Evolutionary conservation across 2,113 vertebrate genomes (phyloP), one percentile per base, ranked within the genome.

Genomic region (Scomber japonicus): DNA sequence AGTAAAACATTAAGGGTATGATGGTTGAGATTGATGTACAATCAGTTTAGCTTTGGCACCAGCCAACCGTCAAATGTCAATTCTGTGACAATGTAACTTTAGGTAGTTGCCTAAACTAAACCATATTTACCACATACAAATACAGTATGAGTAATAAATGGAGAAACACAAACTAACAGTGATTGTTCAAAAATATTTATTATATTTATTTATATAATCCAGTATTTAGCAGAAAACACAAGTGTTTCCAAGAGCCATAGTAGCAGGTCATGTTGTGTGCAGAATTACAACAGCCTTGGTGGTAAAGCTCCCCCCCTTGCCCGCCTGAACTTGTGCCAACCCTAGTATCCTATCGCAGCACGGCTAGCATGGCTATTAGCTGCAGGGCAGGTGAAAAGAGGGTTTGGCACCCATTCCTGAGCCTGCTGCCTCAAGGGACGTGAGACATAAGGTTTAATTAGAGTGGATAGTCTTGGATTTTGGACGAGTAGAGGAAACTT

Each of bases 201-300:
- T 21, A 21, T 21, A 21, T 21, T 21, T 21, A 21, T 21, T 21
- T 21, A 21, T 21, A 21, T 50, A 35, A 73, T 6, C 31, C 27
- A 44, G 56, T n/a, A 5, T 31, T 31, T 59, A 70, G 6, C 48
- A 16, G 7, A 70, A 40, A 40, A 40, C 35, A 40, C 35, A 40
- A 79, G 35, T 27, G 15, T 67, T 73, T 81, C 54, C 60, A 40
- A 69, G 49, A 13, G 3, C 31, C 44, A 61, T 44, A 64, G 78
- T 55, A 67, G 72, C 72, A 78, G 16, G 46, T 77, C 71, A 71
- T 78, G 82, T 78, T 82, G 86, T 86, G 81, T 81, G 70, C 59
- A 75, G 86, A 89, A 87, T 87, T 82, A 83, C 82, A 87, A 79
- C 60, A 70, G 76, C 73, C 84, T 77, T 51, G n/a, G 77, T 60